phyloP scores from a whole-genome alignment of 2,888 invertebrate genomes.

The Caenorhabditis uteleia region DNA sequence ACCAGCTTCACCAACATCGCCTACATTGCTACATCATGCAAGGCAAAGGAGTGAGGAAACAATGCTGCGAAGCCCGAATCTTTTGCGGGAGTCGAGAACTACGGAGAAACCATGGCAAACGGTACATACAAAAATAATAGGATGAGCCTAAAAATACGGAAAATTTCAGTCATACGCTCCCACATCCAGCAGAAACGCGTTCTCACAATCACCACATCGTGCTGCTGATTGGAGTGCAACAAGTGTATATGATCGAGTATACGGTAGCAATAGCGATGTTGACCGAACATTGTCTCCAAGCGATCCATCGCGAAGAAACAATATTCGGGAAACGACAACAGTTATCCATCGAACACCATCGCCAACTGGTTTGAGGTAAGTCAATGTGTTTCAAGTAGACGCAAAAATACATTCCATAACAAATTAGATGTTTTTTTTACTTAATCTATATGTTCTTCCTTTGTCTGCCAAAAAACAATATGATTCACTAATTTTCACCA shows the following conservation, averaged over 20 bases:
- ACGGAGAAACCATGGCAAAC: slow-evolving; percentile 49
- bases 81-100: slow-evolving; percentile 41
- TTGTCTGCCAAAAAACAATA: not conserved
- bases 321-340: slow-evolving; percentile 42
- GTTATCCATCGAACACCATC: slow-evolving; percentile 43
- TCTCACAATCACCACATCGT: slow-evolving; percentile 44
- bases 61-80: slow-evolving; percentile 40
- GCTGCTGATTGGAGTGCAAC: slow-evolving; percentile 46
- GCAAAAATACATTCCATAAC: slow-evolving; percentile 13
- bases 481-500: not conserved
- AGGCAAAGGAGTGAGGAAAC: slow-evolving; percentile 45
- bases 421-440: slow-evolving; percentile 28
- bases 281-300: slow-evolving; percentile 36
- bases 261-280: slow-evolving; percentile 38
- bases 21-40: slow-evolving; percentile 47
- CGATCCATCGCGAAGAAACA: slow-evolving; percentile 37
- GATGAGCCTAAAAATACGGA: no score
- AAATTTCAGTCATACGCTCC: slow-evolving; percentile 40
- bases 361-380: slow-evolving; percentile 41
- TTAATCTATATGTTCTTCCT: not conserved
- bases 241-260: slow-evolving; percentile 43
- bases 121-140: slow-evolving; percentile 11
- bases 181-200: slow-evolving; percentile 35
- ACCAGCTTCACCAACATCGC: slow-evolving; percentile 53
- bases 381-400: slow-evolving; percentile 1